Evolutionary conservation across 2,113 vertebrate species (phyloP), one percentile per base, ranked within the genome.

Genomic region (Lophochroa leadbeateri): DNA sequence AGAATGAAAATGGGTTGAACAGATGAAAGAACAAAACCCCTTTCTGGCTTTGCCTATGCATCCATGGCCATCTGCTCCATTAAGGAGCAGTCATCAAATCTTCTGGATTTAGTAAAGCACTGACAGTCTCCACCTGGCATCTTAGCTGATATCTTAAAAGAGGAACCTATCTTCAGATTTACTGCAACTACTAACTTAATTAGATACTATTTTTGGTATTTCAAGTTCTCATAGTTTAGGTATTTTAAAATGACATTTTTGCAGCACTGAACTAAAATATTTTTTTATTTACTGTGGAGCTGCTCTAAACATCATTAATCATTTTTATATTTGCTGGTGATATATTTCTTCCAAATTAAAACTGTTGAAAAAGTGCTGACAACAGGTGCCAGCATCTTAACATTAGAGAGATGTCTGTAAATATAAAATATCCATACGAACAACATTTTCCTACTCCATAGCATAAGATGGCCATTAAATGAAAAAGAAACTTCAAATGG

Each of bases 1-100:
- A 76, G 81, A 79, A 47, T 76, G 78, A 55, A 95, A 94, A 75
- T 65, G 60, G 11, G 5, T 46, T 86, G 71, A 85, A 71, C 49
- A 69, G 28, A 82, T 82, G 85, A 96, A 91, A 88, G 61, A 95
- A 65, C 49, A 75, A 83, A 95, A 91, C 94, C 83, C 76, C 37
- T 85, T 93, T 94, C 72, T 97, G 78, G 15, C 75, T 90, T 44
- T 4, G 4, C 33, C 33, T 49, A 2, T 63, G 87, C 21, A 33
- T 81, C 77, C 18, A 4, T 71, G 25, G 64, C 87, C 92, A 90
- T 96, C 92, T 95, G 88, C 82, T 94, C 69, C 43, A 27, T 89
- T 88, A 79, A 90, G 61, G 43, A 39, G 55, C 65, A 92, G 43
- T 86, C 74, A 52, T 87, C 74, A 77, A 37, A 49, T 88, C 65